Evolutionary conservation across 2,888 invertebrate species (phyloP).

Genomic region (Lamellibrachia columna): DNA sequence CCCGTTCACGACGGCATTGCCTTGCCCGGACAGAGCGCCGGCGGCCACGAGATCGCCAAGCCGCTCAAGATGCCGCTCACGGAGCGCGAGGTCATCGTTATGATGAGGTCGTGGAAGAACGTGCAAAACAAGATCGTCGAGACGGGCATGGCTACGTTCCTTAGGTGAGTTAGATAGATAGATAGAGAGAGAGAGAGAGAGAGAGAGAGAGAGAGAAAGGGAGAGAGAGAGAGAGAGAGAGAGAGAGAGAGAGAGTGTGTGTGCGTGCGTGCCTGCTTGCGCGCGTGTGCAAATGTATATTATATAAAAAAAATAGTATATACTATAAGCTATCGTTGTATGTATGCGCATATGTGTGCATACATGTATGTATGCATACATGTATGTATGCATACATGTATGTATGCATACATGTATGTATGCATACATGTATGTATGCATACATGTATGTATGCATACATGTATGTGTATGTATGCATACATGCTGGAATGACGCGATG

Average conservation of each 20-base stretch:
- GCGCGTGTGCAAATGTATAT: constrained; percentile 7
- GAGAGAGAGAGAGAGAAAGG: not conserved
- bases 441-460: too few species aligned
- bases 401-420: too few species aligned
- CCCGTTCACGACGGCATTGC: not conserved
- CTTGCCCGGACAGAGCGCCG: not conserved
- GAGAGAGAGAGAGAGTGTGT: not conserved
- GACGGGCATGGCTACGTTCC: constrained; percentile 27
- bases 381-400: not conserved
- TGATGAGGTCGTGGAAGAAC: constrained; percentile 32
- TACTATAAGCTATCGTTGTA: not conserved
- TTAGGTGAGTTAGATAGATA: constrained; percentile 18
- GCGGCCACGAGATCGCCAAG: not conserved
- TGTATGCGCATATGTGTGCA: not conserved
- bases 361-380: not conserved
- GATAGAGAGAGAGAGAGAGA: not conserved
- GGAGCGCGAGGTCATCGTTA: constrained; percentile 25
- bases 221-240: not conserved
- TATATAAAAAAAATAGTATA: not conserved
- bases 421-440: not conserved
- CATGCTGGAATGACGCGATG: not conserved
- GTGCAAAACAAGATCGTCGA: constrained; percentile 27
- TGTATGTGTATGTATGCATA: too few species aligned
- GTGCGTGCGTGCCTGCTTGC: too few species aligned
- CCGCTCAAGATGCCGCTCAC: constrained; percentile 23